phyloP scores from a whole-genome alignment of 2,797 vertebrate species.

The Helostoma temminkii region DNA sequence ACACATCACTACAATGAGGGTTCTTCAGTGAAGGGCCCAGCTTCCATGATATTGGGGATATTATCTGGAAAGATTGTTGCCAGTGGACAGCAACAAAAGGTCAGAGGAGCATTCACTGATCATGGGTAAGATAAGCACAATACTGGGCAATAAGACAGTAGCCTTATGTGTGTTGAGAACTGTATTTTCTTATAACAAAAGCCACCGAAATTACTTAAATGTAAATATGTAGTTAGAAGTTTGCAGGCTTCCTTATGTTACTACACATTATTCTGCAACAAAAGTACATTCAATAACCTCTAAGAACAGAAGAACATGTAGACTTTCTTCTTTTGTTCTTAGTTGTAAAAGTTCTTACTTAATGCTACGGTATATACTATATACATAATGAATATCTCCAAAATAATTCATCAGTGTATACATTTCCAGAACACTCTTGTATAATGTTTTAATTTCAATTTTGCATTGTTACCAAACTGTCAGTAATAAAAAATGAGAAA shows the following conservation, averaged over 20 bases:
- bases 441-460: no score
- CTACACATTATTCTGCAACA: not conserved
- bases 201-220: not conserved
- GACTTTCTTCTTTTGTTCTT: no score
- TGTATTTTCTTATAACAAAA: constrained; percentile 8
- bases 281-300: not conserved
- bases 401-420: no score
- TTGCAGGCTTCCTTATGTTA: constrained; percentile 7
- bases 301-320: no score
- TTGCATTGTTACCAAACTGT: no score
- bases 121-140: constrained; percentile 60
- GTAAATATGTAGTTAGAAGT: not conserved
- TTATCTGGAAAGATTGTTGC: constrained; percentile 79
- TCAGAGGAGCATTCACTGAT: constrained; percentile 65
- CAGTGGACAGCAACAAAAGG: constrained; percentile 75
- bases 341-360: no score
- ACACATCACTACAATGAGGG: constrained; percentile 81
- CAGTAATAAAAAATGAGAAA: no score
- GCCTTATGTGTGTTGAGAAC: constrained; percentile 25
- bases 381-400: no score
- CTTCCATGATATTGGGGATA: constrained; percentile 69
- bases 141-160: constrained; percentile 1
- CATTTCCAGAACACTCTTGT: no score
- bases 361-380: no score
- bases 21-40: constrained; percentile 73